Evolutionary conservation across 2,888 invertebrate genomes (phyloP).

Genomic region (Chrysodeixis includens): DNA sequence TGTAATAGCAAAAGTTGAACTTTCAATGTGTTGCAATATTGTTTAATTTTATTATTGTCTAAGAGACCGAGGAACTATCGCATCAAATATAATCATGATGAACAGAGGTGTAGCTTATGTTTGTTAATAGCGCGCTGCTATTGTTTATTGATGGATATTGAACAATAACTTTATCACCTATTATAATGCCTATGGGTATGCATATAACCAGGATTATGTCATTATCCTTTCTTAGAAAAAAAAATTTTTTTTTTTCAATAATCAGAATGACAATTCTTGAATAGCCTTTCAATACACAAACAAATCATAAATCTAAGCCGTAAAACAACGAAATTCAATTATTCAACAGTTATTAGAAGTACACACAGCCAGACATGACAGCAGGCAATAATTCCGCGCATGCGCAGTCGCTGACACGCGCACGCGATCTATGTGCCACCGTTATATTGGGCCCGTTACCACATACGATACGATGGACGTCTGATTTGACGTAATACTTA

Average conservation of each 20-base stretch:
- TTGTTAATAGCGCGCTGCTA: neutral
- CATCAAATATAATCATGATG: neutral
- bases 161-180: neutral
- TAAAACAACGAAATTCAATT: neutral
- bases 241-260: neutral
- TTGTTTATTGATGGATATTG: neutral
- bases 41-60: neutral
- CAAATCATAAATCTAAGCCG: neutral
- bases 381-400: constrained; percentile 36
- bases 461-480: constrained; percentile 19
- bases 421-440: constrained; percentile 52
- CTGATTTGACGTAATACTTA: constrained; percentile 22
- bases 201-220: neutral
- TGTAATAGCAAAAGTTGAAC: neutral
- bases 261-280: neutral
- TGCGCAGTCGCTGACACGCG: constrained; percentile 20
- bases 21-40: neutral
- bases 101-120: neutral
- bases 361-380: constrained; percentile 25
- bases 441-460: constrained; percentile 57
- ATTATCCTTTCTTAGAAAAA: neutral
- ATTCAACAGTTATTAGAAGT: constrained; percentile 26
- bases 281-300: neutral
- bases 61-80: neutral
- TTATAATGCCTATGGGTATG: too few species aligned